These are phyloP conservation scores for Sminthopsis crassicaudata DNA, from an alignment of 2,113 vertebrate genomes.

Conservation along the genomic window DNA sequence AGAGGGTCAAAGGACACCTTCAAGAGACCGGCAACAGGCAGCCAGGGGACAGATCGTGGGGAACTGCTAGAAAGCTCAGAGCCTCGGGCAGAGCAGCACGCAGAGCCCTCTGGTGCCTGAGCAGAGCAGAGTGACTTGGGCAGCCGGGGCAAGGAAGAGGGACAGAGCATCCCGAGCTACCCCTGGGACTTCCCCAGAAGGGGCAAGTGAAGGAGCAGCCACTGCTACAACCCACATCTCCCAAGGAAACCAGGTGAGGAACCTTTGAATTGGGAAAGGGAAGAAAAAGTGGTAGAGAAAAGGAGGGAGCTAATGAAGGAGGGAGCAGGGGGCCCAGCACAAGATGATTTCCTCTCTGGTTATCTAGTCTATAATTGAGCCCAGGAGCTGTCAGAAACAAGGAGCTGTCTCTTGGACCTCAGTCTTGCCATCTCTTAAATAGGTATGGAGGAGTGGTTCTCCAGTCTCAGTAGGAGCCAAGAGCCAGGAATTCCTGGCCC, in stretches of 20 bases:
- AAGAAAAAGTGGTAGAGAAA: not conserved
- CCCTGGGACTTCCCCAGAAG: not conserved
- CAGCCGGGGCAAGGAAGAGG: not conserved
- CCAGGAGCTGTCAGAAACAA: not conserved
- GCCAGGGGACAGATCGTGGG: constrained; percentile 29
- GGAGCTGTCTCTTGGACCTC: not conserved
- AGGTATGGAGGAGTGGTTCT: not conserved
- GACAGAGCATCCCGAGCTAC: not conserved
- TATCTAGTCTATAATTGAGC: not conserved
- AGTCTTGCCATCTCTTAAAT: not conserved
- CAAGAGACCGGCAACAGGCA: not conserved
- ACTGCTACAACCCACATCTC: not conserved
- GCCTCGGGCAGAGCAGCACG: not conserved
- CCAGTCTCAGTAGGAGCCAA: not conserved
- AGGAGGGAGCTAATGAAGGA: not conserved
- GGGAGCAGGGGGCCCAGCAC: not conserved
- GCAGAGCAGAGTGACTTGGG: not conserved
- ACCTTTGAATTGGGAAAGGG: not conserved
- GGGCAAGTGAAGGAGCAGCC: not conserved
- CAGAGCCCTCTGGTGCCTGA: constrained; percentile 52
- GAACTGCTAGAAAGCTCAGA: constrained; percentile 34
- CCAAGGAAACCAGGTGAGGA: constrained; percentile 18
- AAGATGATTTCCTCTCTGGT: not conserved
- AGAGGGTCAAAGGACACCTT: constrained; percentile 76
- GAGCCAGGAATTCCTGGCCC: not conserved